Base-by-base conservation (phyloP, 2,888 invertebrate species). In the Crossocerus cetratus region DNA sequence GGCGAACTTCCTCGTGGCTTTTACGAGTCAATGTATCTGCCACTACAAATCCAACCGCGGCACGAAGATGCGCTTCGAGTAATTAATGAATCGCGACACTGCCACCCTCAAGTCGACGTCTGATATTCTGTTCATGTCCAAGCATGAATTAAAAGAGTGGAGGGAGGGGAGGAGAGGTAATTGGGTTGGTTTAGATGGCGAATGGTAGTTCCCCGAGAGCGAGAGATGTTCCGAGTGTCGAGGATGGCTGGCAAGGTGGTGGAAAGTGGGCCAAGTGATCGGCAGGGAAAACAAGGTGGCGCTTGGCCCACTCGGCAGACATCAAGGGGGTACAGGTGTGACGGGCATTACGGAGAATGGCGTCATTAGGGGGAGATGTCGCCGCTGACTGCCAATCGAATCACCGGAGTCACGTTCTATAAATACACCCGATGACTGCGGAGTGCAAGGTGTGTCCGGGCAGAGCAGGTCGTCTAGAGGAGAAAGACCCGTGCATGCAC, bases 401-500 rank as follows among this genome's bases (percentile, higher is more conserved):
- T 81, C 82, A 79, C 73, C 80, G 58, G 32, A 83, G 86, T 86
- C 86, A 86, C 80, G 82, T 85, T 86, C 86, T 86, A 85, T 85
- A 86, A 85, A 85, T 85, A 85, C 81, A 72, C 69, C 60, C 72
- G 83, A 80, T 83, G 82, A 84, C 79, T 85, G 72, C 77, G 65
- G 77, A 72, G 78, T 62, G 45, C 49, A 76, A 81, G 85, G 82
- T 76, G 81, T 74, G 80, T 74, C 77, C 65, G 71, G 70, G 32
- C 32, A 32, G 64, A 65, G 65, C 74, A 68, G 72, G 68, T 80
- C 81, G 74, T 32, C 57, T 16, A n/a, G 45, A 45, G 54, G 65
- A 59, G 72, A 84, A 80, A 60, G 67, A 70, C 53, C 68, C 68
- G 64, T 43, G 32, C 20, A 53, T 16, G 42, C 23, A 42, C 18